Base-by-base conservation (phyloP, 2,888 invertebrate species). In the Thalpophila matura region DNA sequence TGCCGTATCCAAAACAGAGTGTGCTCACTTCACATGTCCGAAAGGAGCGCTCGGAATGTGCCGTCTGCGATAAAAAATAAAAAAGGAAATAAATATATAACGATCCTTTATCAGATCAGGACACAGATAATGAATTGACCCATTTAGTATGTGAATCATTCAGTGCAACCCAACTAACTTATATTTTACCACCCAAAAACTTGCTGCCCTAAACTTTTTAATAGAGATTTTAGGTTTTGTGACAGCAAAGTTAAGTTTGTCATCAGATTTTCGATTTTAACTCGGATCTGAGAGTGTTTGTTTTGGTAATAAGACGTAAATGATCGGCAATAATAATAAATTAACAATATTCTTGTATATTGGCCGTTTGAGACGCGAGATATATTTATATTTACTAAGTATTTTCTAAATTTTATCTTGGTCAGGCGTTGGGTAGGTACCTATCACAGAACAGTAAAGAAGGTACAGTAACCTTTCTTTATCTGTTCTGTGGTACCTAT, bases 61-160 rank as follows among this genome's bases (percentile, higher is more conserved):
- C 85, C 87, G 84, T 84, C 85, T 79, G 79, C 82, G 80, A 79
- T 79, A 81, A 80, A 87, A 88, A 87, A 74, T 43, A 70, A 78
- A 84, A 85, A 86, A 88, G 79, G 77, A 82, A 81, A 85, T 84
- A 85, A 85, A 89, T 86, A 89, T 88, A 91, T 88, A 86, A 88
- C 86, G 88, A 89, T 87, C 84, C 86, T 85, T 90, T 94, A 94
- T 94, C 94, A 91, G 94, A 92, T 92, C 85, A 89, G 89, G 82
- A 83, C 82, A 74, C 70, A 82, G 92, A 94, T 94, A 93, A 93
- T 91, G 90, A 88, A 92, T 91, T 91, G 93, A 92, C 90, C 93
- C 94, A 93, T 93, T 94, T 91, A 89, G 83, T 80, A 83, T 84
- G 87, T 91, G 91, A 91, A 90, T 93, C 93, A 91, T 89, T 91